Base-by-base conservation (phyloP, 1,140 invertebrate genomes). In the Phthorimaea operculella region DNA sequence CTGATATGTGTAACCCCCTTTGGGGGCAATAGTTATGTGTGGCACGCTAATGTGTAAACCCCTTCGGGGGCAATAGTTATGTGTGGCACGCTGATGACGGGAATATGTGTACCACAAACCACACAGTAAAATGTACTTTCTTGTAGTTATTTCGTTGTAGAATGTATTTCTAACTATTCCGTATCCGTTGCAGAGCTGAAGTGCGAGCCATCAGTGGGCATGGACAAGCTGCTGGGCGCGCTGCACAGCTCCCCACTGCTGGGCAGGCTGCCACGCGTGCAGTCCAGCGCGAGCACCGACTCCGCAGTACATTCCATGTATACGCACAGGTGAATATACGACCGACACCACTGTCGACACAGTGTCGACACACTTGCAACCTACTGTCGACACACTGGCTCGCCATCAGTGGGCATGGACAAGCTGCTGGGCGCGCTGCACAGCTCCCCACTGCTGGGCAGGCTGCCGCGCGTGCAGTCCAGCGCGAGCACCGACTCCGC, bases 241-340 rank as follows among this genome's bases (percentile, higher is more conserved):
- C 87, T 90, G 0, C 90, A 88, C 71, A 89, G 90, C 36, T 91
- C 90, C 53, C 90, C 90, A 9, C 83, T 91, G 58, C 77, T 90
- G 36, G 90, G 88, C 49, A 87, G 90, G 8, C 83, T 90, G 60
- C 90, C 89, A n/a, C 65, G 83, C 0, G 84, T 86, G 8, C 76
- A 85, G 58, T 86, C 91, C 48, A 92, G 90, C 63, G 90, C 91
- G 33, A 94, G 92, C 66, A 93, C 93, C 3, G 93, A 94, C 75
- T 94, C 93, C 39, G 94, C 93, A 59, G 93, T 94, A 66, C 94
- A 95, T 86, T 96, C 93, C 61, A 94, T 92, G 64, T 96, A 95
- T 71, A 89, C 88, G 51, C 88, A 89, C 60, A 89, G 88, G 80
- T 86, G 68, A 48, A 28, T 48, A 48, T 48, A n/a, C n/a, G n/a